Evolutionary conservation across 2,797 vertebrate genomes (phyloP).

Genomic region (Octomys mimax): DNA sequence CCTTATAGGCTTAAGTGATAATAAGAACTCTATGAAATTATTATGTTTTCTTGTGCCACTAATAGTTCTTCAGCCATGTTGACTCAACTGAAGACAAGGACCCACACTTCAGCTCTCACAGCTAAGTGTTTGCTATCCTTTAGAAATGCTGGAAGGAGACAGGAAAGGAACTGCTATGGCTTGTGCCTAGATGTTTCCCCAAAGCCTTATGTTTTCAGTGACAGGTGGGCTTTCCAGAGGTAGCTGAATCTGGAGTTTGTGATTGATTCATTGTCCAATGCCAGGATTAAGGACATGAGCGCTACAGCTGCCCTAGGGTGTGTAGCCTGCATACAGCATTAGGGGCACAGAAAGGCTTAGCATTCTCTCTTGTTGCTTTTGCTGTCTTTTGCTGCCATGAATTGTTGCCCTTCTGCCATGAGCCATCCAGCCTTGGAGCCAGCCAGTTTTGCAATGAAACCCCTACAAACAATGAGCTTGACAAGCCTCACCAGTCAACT

Average conservation of each 20-base stretch:
- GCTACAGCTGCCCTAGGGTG: background rate
- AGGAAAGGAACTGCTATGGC: background rate
- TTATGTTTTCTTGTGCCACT: background rate
- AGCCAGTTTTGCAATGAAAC: background rate
- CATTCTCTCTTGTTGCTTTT: background rate
- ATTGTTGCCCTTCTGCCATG: too few species aligned
- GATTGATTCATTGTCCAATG: background rate
- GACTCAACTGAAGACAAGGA: conserved; percentile 38
- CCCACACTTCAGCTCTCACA: conserved; percentile 32
- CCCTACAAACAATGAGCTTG: background rate
- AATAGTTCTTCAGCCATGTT: background rate
- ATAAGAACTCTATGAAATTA: background rate
- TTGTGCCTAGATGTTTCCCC: background rate
- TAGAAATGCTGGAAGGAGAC: conserved; percentile 43
- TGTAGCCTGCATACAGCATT: background rate
- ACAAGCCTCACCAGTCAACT: background rate
- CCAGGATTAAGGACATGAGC: background rate
- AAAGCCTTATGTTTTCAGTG: background rate
- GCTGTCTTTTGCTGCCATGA: background rate
- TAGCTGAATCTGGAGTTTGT: background rate
- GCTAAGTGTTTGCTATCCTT: conserved; percentile 47
- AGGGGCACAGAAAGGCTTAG: background rate
- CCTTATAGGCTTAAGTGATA: background rate
- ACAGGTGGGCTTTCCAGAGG: background rate
- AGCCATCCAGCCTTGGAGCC: background rate